Percentiles rank a stretch among this genome's conserved stretches.
These are phyloP conservation scores for Hirtodrosophila histrioides DNA, from an alignment of 2,888 invertebrate genomes.

Conservation along the genomic window DNA sequence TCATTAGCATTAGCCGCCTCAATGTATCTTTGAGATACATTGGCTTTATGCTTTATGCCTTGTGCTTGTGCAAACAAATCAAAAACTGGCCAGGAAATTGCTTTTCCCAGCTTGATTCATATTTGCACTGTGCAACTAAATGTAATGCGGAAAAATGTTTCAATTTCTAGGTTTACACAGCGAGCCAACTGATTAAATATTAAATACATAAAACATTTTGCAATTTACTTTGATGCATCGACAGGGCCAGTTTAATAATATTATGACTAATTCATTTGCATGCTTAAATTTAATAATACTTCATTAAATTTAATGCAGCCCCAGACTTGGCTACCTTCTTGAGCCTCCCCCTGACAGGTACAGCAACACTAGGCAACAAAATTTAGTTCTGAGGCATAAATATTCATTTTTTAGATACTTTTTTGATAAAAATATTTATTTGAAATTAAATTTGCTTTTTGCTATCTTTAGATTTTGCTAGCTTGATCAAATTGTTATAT, in stretches of 20 bases:
- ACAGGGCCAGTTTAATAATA: constrained; percentile 32
- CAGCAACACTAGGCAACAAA: neutral
- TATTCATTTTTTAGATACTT: no score
- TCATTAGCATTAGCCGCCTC: constrained; percentile 54
- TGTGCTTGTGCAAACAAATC: constrained; percentile 48
- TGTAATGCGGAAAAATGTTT: constrained; percentile 27
- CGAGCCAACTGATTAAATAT: constrained; percentile 36
- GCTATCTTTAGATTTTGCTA: no score
- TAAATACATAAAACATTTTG: constrained; percentile 21
- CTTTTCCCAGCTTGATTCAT: constrained; percentile 25
- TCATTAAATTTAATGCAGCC: constrained; percentile 59
- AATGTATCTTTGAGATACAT: constrained; percentile 55
- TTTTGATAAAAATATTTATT: no score
- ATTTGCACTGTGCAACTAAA: constrained; percentile 50
- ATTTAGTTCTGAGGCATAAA: no score
- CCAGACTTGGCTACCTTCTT: constrained; percentile 5
- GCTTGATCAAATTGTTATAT: no score
- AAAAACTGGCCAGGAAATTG: constrained; percentile 57
- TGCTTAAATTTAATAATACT: constrained; percentile 52
- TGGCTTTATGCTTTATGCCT: constrained; percentile 31
- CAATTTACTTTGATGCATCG: constrained; percentile 37
- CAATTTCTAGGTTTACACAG: constrained; percentile 29
- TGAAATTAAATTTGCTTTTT: no score
- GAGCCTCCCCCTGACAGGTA: neutral
- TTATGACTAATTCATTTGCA: constrained; percentile 58